Conservation (phyloP, 2,797 vertebrate genomes). For the Pogonophryne albipinna region DNA sequence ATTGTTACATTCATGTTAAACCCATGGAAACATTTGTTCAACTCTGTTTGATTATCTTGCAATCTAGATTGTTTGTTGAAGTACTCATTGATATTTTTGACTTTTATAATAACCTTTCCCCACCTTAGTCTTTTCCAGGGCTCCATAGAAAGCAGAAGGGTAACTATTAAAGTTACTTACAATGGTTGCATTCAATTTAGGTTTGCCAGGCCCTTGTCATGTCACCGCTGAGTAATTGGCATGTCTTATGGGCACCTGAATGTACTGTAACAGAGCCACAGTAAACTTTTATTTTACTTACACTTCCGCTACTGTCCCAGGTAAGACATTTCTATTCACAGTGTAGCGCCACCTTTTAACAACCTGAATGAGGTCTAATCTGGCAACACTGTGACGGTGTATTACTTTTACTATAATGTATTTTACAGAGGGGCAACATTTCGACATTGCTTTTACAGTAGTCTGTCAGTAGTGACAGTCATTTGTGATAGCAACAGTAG, state of each 20-base stretch:
- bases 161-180: background rate
- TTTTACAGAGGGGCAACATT: constrained; percentile 13
- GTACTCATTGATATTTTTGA: background rate
- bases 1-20: background rate
- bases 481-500: constrained; percentile 4
- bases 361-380: constrained; percentile 5
- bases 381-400: constrained; percentile 9
- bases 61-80: background rate
- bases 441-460: constrained; percentile 6
- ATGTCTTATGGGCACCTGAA: background rate
- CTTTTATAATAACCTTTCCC: background rate
- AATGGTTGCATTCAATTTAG: background rate
- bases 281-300: background rate
- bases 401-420: background rate
- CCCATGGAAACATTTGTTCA: too few relatives aligned
- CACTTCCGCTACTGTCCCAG: background rate
- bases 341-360: background rate
- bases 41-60: too few relatives aligned
- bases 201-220: background rate
- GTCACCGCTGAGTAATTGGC: background rate
- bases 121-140: background rate
- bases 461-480: background rate
- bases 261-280: background rate
- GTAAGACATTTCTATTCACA: background rate
- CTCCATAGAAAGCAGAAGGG: background rate